A percentile compares a stretch with the other conserved stretches of the same genome.
phyloP scores from a whole-genome alignment of 2,113 vertebrate genomes.

The Callithrix jacchus region DNA sequence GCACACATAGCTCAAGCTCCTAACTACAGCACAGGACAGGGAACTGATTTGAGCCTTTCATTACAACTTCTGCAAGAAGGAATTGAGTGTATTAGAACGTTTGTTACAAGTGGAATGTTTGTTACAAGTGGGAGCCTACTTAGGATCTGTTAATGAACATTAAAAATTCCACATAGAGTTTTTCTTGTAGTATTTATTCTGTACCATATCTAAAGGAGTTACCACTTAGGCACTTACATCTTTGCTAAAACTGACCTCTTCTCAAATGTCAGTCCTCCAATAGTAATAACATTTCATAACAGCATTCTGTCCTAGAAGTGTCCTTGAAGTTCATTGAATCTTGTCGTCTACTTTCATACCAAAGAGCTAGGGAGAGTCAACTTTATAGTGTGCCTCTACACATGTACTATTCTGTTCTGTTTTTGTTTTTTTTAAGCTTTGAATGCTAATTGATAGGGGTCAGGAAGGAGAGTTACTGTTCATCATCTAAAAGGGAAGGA shows the following conservation, averaged over 20 bases:
- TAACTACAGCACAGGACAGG: neutral
- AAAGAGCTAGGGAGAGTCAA: neutral
- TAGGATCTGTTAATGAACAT: neutral
- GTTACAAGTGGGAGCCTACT: neutral
- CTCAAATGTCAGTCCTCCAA: neutral
- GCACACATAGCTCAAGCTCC: neutral
- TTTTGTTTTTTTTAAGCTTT: constrained; percentile 34
- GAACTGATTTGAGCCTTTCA: rapidly evolving
- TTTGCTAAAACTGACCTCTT: neutral
- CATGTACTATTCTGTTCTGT: neutral
- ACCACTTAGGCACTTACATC: neutral
- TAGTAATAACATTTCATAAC: neutral
- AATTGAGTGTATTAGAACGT: neutral
- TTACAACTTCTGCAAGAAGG: neutral
- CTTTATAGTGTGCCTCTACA: neutral
- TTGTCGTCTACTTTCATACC: neutral
- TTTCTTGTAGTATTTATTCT: neutral
- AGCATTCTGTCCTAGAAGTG: neutral
- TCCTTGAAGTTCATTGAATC: rapidly evolving
- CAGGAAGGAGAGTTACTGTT: constrained; percentile 24
- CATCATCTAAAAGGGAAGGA: constrained; percentile 42
- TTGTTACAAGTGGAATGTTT: neutral
- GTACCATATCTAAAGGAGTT: neutral
- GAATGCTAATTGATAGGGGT: constrained; percentile 37
- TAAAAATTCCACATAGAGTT: neutral